phyloP scores from a whole-genome alignment of 2,113 vertebrate species.

The Indicator indicator region DNA sequence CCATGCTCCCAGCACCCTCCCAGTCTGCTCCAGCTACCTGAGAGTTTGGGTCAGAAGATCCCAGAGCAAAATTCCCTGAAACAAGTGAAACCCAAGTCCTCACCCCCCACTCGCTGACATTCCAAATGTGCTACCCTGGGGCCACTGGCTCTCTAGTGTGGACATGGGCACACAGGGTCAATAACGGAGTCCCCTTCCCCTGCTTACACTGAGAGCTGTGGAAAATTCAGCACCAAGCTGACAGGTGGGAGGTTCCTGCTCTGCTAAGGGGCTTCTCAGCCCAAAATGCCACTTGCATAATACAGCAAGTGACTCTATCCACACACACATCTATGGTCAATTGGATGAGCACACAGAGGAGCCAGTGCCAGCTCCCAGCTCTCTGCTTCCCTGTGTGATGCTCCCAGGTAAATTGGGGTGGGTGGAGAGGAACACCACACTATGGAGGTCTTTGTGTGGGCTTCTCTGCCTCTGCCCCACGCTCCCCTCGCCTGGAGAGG shows the following conservation, averaged over 20 bases:
- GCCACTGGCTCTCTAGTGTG: accelerated
- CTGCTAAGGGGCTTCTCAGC: not conserved
- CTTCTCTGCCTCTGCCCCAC: not conserved
- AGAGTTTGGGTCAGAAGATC: not conserved
- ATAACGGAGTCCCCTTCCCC: not conserved
- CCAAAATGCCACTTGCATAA: not conserved
- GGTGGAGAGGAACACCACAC: not conserved
- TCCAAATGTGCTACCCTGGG: not conserved
- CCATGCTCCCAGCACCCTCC: not conserved
- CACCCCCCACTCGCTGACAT: not conserved
- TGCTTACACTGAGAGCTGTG: not conserved
- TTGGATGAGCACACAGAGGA: not conserved
- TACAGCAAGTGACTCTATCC: not conserved
- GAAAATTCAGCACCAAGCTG: not conserved
- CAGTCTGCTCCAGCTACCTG: not conserved
- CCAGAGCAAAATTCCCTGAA: not conserved
- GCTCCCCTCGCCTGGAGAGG: not conserved
- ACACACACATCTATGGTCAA: not conserved
- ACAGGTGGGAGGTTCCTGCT: not conserved
- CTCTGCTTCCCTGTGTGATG: not conserved
- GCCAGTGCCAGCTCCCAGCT: not conserved
- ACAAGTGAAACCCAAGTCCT: not conserved
- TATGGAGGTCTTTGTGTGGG: accelerated
- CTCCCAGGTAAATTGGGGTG: not conserved
- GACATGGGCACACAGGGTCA: not conserved